A percentile compares a stretch with the other conserved stretches of the same genome.
These are phyloP conservation scores for Drosophila austrosaltans DNA, from an alignment of 2,888 invertebrate species.

Conservation along the genomic window DNA sequence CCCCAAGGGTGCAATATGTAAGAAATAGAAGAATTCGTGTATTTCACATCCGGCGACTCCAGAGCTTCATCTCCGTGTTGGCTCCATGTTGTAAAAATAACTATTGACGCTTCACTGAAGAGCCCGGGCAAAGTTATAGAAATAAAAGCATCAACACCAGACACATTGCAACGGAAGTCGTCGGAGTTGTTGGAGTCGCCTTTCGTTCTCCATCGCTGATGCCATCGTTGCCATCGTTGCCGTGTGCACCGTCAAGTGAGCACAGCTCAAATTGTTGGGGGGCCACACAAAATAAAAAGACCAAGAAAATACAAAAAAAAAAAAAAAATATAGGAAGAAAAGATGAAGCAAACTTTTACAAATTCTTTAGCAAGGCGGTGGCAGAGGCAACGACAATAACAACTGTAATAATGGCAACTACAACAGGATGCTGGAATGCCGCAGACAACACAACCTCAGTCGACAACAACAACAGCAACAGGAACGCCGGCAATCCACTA, in stretches of 20 bases:
- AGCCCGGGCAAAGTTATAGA: conserved; percentile 61
- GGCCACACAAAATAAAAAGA: background rate
- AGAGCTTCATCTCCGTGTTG: conserved; percentile 16
- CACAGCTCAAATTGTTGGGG: conserved; percentile 62
- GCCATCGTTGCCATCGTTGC: conserved; percentile 40
- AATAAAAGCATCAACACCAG: conserved; percentile 76
- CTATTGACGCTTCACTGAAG: conserved; percentile 72
- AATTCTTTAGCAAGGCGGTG: conserved; percentile 67
- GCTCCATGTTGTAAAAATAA: conserved; percentile 57
- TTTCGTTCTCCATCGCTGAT: too few species aligned
- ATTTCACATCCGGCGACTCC: conserved; percentile 62
- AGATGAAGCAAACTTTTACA: conserved; percentile 64
- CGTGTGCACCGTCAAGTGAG: conserved; percentile 58
- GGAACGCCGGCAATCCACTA: conserved; percentile 50
- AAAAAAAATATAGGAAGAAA: background rate
- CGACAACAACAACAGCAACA: conserved; percentile 41
- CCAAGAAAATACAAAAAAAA: background rate
- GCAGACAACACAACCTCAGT: conserved; percentile 69
- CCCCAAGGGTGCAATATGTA: conserved; percentile 57
- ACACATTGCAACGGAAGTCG: conserved; percentile 74
- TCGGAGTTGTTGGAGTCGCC: conserved; percentile 68
- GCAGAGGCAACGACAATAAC: conserved; percentile 59
- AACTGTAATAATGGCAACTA: conserved; percentile 69
- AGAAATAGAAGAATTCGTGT: conserved; percentile 64
- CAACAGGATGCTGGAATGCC: conserved; percentile 67